Evolutionary conservation across 2,113 vertebrate genomes (phyloP).

Genomic region (Apteryx owenii): DNA sequence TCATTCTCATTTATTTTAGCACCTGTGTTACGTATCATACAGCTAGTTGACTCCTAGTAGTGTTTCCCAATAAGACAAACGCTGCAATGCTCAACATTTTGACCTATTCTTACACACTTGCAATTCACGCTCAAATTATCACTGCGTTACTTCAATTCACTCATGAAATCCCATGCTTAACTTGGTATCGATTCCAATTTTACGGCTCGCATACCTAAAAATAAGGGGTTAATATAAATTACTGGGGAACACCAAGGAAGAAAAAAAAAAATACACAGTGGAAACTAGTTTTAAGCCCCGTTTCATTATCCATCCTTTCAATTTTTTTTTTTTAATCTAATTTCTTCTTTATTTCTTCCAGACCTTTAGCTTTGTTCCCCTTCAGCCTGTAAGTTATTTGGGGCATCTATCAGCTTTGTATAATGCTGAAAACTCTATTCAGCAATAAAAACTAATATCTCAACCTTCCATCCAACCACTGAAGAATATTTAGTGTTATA

Average conservation of each 20-base stretch:
- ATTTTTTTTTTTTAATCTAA: not conserved
- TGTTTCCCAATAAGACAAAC: not conserved
- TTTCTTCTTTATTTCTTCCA: not conserved
- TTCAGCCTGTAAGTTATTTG: not conserved
- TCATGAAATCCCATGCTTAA: not conserved
- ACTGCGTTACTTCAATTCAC: not conserved
- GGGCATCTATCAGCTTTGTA: no score
- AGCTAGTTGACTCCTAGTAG: accelerated
- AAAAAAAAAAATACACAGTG: not conserved
- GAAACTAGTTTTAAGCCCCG: not conserved
- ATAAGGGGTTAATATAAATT: not conserved
- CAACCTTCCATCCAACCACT: not conserved
- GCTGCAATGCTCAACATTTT: not conserved
- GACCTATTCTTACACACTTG: not conserved
- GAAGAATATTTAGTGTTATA: not conserved
- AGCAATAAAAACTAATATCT: not conserved
- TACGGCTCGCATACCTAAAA: not conserved
- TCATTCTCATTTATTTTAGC: not conserved
- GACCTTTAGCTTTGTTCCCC: not conserved
- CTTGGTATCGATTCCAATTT: no score
- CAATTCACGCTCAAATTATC: not conserved
- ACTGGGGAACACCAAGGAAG: not conserved
- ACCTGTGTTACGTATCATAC: not conserved
- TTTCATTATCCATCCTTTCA: not conserved
- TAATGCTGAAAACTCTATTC: not conserved